These are phyloP conservation scores for Halictus quadricinctus DNA, from an alignment of 2,888 invertebrate genomes.

Conservation along the genomic window DNA sequence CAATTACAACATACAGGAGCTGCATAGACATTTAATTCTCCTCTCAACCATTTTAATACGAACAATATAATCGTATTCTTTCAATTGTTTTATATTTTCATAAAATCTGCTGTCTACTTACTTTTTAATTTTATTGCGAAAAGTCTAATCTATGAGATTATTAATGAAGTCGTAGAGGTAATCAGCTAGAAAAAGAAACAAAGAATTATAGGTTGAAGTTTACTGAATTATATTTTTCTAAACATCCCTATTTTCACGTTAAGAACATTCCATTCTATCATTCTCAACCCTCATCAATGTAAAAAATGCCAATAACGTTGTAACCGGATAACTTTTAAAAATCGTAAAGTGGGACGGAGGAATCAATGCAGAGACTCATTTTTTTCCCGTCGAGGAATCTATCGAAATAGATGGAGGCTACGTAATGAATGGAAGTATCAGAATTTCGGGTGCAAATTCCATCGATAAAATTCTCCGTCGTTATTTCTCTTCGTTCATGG, in stretches of 20 bases:
- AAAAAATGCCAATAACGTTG: neutral
- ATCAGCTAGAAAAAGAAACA: too few species aligned
- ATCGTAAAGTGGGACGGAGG: neutral
- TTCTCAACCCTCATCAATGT: too few species aligned
- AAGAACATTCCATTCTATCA: too few species aligned
- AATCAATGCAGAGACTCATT: neutral
- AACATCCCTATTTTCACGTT: too few species aligned
- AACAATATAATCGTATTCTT: neutral
- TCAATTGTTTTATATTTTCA: neutral
- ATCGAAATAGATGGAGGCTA: neutral
- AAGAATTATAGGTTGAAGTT: too few species aligned
- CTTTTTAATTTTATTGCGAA: too few species aligned
- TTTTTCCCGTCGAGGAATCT: neutral
- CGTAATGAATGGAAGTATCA: conserved; percentile 25
- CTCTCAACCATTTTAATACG: neutral
- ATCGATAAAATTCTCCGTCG: conserved; percentile 35
- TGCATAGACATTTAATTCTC: neutral
- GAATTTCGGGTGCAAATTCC: conserved; percentile 42
- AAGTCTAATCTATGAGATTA: too few species aligned
- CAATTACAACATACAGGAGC: too few species aligned
- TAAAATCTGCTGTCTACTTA: too few species aligned
- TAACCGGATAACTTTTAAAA: neutral
- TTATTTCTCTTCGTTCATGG: conserved; percentile 30
- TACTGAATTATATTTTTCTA: too few species aligned
- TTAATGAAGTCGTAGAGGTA: too few species aligned